Conservation (phyloP, 2,888 invertebrate species). For the Eupithecia vulgata region DNA sequence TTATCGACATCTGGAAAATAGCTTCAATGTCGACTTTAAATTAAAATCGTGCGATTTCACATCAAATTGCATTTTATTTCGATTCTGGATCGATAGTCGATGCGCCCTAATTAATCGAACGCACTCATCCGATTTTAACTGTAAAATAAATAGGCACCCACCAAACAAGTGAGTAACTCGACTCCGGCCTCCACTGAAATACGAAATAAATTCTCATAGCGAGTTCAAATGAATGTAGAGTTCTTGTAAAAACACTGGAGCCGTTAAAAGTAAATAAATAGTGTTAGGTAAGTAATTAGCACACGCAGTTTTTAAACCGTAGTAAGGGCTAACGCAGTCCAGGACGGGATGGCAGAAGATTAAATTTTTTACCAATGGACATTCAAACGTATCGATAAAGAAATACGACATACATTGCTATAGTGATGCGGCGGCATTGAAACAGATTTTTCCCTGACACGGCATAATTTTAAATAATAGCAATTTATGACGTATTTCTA, state of each 20-base stretch:
- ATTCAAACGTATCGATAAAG: too few species aligned
- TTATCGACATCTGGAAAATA: constrained; percentile 36
- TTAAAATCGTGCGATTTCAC: constrained; percentile 31
- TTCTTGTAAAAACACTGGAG: constrained; percentile 39
- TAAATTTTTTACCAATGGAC: too few species aligned
- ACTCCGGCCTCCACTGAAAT: constrained; percentile 4
- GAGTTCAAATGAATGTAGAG: constrained; percentile 51
- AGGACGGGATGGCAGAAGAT: too few species aligned
- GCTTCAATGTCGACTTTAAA: constrained; percentile 29
- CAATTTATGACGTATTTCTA: too few species aligned
- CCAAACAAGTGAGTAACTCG: constrained; percentile 1
- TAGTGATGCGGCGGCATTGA: too few species aligned
- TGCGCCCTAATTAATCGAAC: constrained; percentile 34
- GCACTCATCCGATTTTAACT: constrained; percentile 30
- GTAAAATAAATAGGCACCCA: constrained; percentile 22
- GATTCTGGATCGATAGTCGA: constrained; percentile 27
- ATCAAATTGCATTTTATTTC: constrained; percentile 25
- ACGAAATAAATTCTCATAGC: constrained; percentile 38
- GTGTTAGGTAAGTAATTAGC: constrained; percentile 36
- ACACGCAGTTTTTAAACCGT: constrained; percentile 46
- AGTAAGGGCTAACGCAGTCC: too few species aligned
- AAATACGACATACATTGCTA: too few species aligned
- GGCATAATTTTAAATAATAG: too few species aligned
- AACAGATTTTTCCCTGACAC: too few species aligned
- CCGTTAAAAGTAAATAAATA: constrained; percentile 40